phyloP scores from a whole-genome alignment of 2,797 vertebrate species.

The Eremophila alpestris region DNA sequence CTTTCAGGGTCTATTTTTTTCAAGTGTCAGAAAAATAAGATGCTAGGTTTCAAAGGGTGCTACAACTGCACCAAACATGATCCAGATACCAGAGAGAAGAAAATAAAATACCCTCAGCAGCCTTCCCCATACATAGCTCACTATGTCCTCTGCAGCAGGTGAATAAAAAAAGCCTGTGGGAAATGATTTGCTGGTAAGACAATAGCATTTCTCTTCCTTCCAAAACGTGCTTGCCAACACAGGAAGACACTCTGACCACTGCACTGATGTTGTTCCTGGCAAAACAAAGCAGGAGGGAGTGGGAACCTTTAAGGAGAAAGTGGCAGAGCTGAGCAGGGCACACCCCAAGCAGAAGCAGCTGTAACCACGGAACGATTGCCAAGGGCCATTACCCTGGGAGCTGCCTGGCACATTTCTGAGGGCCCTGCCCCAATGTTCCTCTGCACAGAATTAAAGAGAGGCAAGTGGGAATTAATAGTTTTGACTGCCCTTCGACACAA shows the following conservation, averaged over 20 bases:
- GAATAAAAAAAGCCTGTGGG: not conserved
- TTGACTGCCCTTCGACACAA: not conserved
- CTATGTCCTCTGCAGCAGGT: not conserved
- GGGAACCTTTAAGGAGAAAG: not conserved
- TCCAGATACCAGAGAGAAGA: not conserved
- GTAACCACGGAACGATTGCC: rapidly evolving
- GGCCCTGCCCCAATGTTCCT: not conserved
- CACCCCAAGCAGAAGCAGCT: not conserved
- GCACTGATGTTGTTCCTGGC: not conserved
- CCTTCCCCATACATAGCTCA: not conserved
- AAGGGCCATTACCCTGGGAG: not conserved
- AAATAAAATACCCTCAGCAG: not conserved
- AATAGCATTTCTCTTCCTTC: not conserved
- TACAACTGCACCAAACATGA: not conserved
- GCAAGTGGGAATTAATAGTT: not conserved
- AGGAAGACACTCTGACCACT: not conserved
- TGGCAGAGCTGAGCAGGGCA: not conserved
- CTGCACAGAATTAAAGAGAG: not conserved
- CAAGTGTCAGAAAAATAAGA: constrained; percentile 23
- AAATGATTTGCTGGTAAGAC: not conserved
- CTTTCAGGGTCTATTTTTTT: constrained; percentile 16
- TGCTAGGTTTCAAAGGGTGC: not conserved
- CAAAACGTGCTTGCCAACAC: not conserved
- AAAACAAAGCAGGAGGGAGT: not conserved
- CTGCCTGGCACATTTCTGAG: not conserved